Percentiles rank a stretch among this genome's conserved stretches.
These are phyloP conservation scores for Acanthosepion lycidas DNA, from an alignment of 2,888 invertebrate genomes.

Conservation along the genomic window DNA sequence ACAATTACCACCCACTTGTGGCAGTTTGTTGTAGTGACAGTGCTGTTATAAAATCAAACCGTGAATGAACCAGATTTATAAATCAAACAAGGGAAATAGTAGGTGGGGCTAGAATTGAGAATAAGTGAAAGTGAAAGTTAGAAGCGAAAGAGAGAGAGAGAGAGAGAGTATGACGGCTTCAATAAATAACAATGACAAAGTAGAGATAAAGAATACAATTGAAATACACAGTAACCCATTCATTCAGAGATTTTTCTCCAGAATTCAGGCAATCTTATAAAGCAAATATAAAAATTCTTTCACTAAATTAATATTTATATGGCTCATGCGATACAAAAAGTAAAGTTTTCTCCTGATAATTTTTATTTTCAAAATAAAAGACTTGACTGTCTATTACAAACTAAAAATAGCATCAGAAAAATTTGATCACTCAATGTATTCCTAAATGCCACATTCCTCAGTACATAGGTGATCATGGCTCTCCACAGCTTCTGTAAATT, in stretches of 20 bases:
- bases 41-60: background rate
- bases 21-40: background rate
- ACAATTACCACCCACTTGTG: background rate
- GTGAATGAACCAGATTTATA: slow-evolving; percentile 33
- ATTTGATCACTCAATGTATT: no score
- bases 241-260: background rate
- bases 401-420: no score
- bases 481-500: no score
- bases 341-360: no score
- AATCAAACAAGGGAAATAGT: background rate
- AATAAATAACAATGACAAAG: background rate
- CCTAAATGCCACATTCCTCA: no score
- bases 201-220: background rate
- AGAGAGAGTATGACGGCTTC: background rate
- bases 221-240: background rate
- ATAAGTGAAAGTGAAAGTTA: background rate
- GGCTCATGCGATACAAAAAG: no score
- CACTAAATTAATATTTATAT: no score
- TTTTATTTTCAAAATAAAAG: no score
- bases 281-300: background rate
- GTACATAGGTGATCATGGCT: no score
- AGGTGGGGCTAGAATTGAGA: background rate
- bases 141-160: background rate
- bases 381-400: no score
- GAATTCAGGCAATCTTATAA: background rate